Base-by-base conservation (phyloP, 1,140 invertebrate species). In the Halyomorpha halys region DNA sequence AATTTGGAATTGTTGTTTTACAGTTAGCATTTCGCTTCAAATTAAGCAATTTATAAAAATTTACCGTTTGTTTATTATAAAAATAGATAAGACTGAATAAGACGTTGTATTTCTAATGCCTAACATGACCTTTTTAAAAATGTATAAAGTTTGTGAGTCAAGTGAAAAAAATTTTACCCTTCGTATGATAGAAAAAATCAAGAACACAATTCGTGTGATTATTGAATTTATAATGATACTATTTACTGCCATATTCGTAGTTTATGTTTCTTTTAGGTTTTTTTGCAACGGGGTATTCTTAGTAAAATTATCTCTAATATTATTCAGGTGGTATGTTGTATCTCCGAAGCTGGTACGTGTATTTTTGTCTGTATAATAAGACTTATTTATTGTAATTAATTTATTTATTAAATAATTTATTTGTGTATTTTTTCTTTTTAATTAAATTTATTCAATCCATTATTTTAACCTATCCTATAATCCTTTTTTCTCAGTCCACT, bases 291-390 rank as follows among this genome's bases (percentile, higher is more conserved):
- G 63, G 4, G 27, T 45, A 16, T 39, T 65, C 44, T 44, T 65
- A 16, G 18, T 65, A 19, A 65, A 65, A 47, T 16, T 65, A 23
- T 44, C 27, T 1, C 44, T 65, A 14, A 44, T 65, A 4, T 15
- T 60, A 9, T 30, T 56, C 34, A 65, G 63, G 56, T 44, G 63
- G 19, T 65, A 19, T 21, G 14, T 47, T 16, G 39, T 65, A 21
- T 60, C 63, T 39, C 39, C 56, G 15, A 65, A 60, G 44, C 25
- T 65, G 27, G 34, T 65, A 44, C 54, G 63, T 14, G 51, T 65
- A 21, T 44, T 65, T 25, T 60, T 65, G 27, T 65, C 51, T 44
- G 63, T 59, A 53, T 64, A 49, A 49, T 49, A n/a, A 39, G 25
- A 63, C n/a, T 53, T 63, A 63, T 49, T 49, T 51, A 18, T 64